Conservation (phyloP, 2,113 vertebrate genomes). For the Marmota flaviventris region DNA sequence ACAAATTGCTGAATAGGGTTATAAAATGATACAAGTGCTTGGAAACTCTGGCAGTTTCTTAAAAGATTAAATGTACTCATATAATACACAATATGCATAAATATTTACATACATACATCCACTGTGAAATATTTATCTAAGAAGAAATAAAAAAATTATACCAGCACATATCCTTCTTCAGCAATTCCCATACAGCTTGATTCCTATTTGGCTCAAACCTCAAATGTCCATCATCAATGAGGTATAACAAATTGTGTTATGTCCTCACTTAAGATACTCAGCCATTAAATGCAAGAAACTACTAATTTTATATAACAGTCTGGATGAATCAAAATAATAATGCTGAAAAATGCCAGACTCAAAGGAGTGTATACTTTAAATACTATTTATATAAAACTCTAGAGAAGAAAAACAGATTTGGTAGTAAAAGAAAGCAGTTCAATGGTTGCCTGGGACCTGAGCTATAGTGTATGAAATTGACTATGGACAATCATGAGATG, state of each 20-base stretch:
- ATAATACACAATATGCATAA: not conserved
- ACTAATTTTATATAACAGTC: not conserved
- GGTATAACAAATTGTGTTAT: not conserved
- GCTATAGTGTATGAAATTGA: not conserved
- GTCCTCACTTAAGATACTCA: not conserved
- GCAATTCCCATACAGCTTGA: not conserved
- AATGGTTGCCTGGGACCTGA: not conserved
- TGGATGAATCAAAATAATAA: not conserved
- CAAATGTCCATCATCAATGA: not conserved
- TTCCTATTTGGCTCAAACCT: not conserved
- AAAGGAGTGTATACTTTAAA: not conserved
- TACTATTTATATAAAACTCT: not conserved
- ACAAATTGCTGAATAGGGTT: not conserved
- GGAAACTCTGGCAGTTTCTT: not conserved
- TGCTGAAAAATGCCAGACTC: not conserved
- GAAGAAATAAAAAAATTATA: not conserved
- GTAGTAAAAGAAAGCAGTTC: not conserved
- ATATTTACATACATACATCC: not conserved
- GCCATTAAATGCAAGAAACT: not conserved
- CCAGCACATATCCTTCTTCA: not conserved
- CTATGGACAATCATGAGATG: not conserved
- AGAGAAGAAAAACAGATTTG: not conserved
- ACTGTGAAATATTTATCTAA: not conserved
- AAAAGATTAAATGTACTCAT: not conserved
- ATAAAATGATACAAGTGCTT: not conserved